Conservation (phyloP, 2,113 vertebrate genomes). For the Carassius carassius region DNA sequence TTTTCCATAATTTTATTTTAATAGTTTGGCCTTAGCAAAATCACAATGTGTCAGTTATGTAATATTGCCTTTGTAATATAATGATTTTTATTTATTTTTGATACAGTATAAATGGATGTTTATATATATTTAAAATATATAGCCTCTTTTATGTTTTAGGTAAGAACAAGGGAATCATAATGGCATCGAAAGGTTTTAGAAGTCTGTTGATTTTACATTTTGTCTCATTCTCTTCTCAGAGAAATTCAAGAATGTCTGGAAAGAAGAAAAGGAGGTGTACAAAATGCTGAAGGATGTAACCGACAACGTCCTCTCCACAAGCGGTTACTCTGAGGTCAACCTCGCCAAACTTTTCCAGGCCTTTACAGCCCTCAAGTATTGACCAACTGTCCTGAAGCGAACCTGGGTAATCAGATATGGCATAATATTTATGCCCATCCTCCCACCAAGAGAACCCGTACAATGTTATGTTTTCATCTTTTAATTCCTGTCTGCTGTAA, state of each 20-base stretch:
- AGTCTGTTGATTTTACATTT: neutral
- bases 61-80: neutral
- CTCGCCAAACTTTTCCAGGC: slow-evolving; percentile 89
- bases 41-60: neutral
- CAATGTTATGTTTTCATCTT: neutral
- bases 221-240: slow-evolving; percentile 53
- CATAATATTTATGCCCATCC: slow-evolving; percentile 33
- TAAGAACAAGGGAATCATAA: neutral
- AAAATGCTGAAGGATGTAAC: slow-evolving; percentile 83
- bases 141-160: neutral
- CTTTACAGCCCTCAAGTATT: slow-evolving; percentile 75
- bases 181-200: neutral
- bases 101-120: neutral
- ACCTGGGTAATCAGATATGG: neutral
- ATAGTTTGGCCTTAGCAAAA: neutral
- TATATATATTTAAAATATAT: neutral
- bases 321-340: slow-evolving; percentile 92
- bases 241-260: rapidly evolving
- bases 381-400: neutral
- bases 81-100: neutral
- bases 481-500: slow-evolving; percentile 24
- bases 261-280: slow-evolving; percentile 72
- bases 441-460: neutral
- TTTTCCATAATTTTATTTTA: neutral
- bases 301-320: slow-evolving; percentile 83